Evolutionary conservation across 2,888 invertebrate genomes (phyloP), one percentile per base, ranked within the genome.

Genomic region (Maniola hyperantus): DNA sequence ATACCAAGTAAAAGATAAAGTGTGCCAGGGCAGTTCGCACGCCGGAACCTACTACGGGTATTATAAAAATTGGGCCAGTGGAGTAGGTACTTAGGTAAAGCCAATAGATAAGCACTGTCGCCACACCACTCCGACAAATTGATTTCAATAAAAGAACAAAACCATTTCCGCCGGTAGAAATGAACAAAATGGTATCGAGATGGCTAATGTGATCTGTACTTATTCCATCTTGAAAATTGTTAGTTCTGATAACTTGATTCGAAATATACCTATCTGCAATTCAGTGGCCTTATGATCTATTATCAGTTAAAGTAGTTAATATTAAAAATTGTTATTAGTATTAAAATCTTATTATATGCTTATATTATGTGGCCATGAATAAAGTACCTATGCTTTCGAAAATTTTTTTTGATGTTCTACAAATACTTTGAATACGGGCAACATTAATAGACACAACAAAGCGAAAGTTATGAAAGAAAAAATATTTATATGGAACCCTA

Each of bases 1-100:
- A 8, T 66, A 62, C 57, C 64, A 61, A 53, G 60, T 67, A 68
- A 67, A 48, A 65, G 36, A 81, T 70, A 79, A 89, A 89, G 88
- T 91, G 66, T 85, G 89, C 80, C 90, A 86, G 82, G 80, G 83
- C 82, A 80, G 89, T 87, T 91, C 89, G 87, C 90, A 90, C 89
- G 88, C 72, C 77, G 18, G 76, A 53, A 57, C 67, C 68, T 71
- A 73, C 76, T 77, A 76, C 76, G 78, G 82, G 81, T 85, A 86
- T 88, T 88, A 85, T 79, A 76, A 78, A 59, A 89, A 88, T 84
- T 83, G 75, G 89, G 84, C 76, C 82, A 87, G 76, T 82, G 67
- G 82, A 83, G 68, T 26, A 26, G 26, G 26, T 84, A 78, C 71
- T 73, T 36, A 18, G 18, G 42, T 42, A 15, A 36, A 48, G 18